These are phyloP conservation scores for Chondrilla cf. caribensis DNA, from an alignment of 37 sponge, comb jelly and placozoan genomes.

Conservation along the genomic window DNA sequence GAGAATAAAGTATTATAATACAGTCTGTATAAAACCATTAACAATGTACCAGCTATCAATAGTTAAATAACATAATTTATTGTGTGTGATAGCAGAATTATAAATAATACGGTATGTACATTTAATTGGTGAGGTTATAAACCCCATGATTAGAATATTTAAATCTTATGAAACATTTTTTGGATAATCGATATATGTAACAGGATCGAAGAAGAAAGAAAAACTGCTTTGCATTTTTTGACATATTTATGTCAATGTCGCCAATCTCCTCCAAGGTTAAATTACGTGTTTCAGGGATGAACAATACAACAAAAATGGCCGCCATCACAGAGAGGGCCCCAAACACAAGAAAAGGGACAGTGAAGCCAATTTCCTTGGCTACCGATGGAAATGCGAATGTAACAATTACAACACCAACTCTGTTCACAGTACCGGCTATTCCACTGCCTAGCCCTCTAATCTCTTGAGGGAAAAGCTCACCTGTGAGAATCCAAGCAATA, in stretches of 20 bases:
- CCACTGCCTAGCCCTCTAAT: conserved; percentile 32
- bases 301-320: conserved; percentile 39
- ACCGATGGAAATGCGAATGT: conserved; percentile 8
- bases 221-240: conserved; percentile 16
- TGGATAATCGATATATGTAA: no score
- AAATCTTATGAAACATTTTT: no score
- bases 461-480: conserved; percentile 31
- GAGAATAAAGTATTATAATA: no score
- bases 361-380: background rate
- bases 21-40: no score
- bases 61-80: no score
- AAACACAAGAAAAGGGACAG: conserved; percentile 29
- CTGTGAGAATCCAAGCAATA: conserved; percentile 37
- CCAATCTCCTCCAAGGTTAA: conserved; percentile 42
- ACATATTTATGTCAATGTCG: background rate
- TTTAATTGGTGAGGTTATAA: no score
- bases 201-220: background rate
- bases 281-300: conserved; percentile 65
- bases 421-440: conserved; percentile 22
- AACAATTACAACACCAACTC: background rate
- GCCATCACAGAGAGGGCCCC: conserved; percentile 19
- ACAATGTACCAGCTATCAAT: no score
- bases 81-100: no score
- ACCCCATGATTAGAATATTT: no score
- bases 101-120: no score